Percentiles rank a stretch among this genome's conserved stretches.
Conservation (phyloP, 92 coral and sea anemone species). For the Porites rus region DNA sequence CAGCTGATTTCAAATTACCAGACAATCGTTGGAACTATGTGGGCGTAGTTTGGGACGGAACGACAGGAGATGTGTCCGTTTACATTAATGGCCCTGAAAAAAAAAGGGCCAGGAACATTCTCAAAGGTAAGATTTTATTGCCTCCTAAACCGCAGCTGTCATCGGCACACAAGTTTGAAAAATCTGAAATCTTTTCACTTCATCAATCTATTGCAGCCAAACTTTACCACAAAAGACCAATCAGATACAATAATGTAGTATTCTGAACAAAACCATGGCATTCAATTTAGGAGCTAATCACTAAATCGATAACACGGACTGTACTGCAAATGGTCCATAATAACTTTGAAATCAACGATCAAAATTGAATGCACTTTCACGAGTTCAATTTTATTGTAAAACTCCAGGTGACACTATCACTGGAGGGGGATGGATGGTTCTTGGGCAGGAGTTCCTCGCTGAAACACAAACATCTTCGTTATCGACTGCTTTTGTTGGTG, state of each 20-base stretch:
- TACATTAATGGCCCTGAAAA: conserved; percentile 52
- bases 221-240: no score
- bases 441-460: conserved; percentile 66
- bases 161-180: no score
- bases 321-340: no score
- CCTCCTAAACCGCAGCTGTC: neutral
- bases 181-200: no score
- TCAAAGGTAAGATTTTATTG: neutral
- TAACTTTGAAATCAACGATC: no score
- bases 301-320: no score
- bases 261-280: no score
- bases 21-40: conserved; percentile 72
- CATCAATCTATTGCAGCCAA: no score
- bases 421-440: conserved; percentile 71
- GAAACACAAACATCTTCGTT: conserved; percentile 9
- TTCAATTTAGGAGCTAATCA: no score
- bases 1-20: conserved; percentile 29
- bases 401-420: conserved; percentile 22
- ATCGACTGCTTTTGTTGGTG: conserved; percentile 62
- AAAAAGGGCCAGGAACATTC: neutral
- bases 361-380: no score
- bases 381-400: no score
- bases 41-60: conserved; percentile 63
- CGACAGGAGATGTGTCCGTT: conserved; percentile 24
- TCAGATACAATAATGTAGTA: no score